These are phyloP conservation scores for Diadophis punctatus DNA, from an alignment of 2,113 vertebrate genomes.

Conservation along the genomic window DNA sequence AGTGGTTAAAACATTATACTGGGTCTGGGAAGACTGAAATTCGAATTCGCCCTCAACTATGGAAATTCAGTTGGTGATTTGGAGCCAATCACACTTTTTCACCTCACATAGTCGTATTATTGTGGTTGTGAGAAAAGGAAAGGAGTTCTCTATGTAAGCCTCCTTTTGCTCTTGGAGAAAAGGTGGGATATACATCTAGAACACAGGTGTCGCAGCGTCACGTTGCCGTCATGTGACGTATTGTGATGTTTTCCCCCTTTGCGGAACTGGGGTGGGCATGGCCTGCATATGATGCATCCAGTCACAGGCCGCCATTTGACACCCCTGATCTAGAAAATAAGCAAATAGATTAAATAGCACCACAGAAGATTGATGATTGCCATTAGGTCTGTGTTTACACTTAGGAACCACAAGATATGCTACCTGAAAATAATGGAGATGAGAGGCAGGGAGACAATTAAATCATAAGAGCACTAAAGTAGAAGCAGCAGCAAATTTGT, in stretches of 20 bases:
- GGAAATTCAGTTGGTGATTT: neutral
- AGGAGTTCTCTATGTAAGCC: neutral
- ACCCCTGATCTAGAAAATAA: no score
- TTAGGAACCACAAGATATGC: neutral
- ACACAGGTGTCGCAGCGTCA: neutral
- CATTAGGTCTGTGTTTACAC: neutral
- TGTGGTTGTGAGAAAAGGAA: neutral
- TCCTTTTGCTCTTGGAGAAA: neutral
- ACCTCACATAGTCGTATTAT: neutral
- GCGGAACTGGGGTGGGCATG: no score
- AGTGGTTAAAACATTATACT: neutral
- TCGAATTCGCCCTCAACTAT: neutral
- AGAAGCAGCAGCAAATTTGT: neutral
- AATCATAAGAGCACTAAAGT: neutral
- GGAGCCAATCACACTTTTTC: neutral
- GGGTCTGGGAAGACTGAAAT: neutral
- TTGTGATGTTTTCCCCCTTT: no score
- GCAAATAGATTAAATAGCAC: neutral
- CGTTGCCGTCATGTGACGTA: no score
- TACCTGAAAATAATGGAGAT: neutral
- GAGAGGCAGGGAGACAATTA: neutral
- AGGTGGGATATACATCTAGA: neutral
- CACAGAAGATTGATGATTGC: neutral
- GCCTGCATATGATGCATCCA: no score
- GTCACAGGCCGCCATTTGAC: no score